These are phyloP conservation scores for Lepus americanus DNA, from an alignment of 2,113 vertebrate genomes.

Conservation along the genomic window DNA sequence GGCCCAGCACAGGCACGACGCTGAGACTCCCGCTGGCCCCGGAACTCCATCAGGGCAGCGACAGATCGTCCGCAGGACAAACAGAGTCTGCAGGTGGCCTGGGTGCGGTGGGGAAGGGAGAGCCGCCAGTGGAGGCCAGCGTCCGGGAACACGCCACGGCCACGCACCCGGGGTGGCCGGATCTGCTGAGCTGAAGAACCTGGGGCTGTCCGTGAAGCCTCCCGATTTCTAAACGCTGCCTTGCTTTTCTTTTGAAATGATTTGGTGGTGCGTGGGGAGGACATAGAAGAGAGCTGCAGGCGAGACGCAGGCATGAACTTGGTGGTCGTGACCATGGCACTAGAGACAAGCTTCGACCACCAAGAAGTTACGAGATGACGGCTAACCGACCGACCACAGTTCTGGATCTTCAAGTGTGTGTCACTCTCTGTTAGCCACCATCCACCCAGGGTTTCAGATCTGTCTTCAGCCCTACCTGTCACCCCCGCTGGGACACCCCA, in stretches of 20 bases:
- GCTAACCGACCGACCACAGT: no score
- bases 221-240: not conserved
- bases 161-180: not conserved
- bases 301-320: not conserved
- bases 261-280: not conserved
- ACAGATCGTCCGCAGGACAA: not conserved
- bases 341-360: not conserved
- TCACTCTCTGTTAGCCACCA: not conserved
- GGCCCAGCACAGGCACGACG: no score
- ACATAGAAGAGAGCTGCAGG: constrained; percentile 27
- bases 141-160: no score
- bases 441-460: not conserved
- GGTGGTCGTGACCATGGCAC: not conserved
- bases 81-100: not conserved
- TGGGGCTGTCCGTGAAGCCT: not conserved
- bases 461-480: not conserved
- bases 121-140: not conserved
- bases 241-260: not conserved
- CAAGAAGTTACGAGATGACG: not conserved
- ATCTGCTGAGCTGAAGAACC: not conserved
- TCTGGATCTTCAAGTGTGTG: no score
- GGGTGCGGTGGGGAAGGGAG: no score
- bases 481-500: not conserved
- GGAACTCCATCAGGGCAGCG: not conserved
- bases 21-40: no score